Percentiles rank a stretch among this genome's conserved stretches.
phyloP scores from a whole-genome alignment of 2,888 invertebrate species.

The Patella pellucida region DNA sequence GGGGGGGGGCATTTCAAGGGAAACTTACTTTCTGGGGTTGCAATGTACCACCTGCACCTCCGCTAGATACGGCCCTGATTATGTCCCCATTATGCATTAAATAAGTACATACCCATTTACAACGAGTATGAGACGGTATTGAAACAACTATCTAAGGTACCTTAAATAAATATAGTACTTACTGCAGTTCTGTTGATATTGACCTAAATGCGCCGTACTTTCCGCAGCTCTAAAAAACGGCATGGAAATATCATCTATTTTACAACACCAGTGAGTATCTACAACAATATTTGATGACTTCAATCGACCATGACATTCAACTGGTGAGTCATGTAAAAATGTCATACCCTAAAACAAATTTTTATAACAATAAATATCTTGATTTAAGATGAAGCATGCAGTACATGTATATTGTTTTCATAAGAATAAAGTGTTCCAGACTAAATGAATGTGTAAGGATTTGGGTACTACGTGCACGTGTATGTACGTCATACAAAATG shows the following conservation, averaged over 20 bases:
- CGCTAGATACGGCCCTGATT: no score
- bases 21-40: no score
- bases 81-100: no score
- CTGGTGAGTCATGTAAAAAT: slow-evolving; percentile 47
- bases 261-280: slow-evolving; percentile 86
- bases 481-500: no score
- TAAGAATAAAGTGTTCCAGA: no score
- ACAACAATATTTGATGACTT: slow-evolving; percentile 84
- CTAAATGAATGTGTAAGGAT: no score
- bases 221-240: slow-evolving; percentile 57
- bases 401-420: no score
- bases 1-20: no score
- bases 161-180: slow-evolving; percentile 13
- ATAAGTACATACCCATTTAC: not conserved
- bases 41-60: no score
- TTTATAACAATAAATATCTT: not conserved
- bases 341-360: slow-evolving; percentile 48
- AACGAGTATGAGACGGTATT: not conserved
- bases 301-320: slow-evolving; percentile 81
- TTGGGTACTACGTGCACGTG: no score
- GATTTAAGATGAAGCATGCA: no score
- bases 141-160: no score
- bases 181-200: slow-evolving; percentile 37
- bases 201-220: slow-evolving; percentile 27
- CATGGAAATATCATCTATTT: slow-evolving; percentile 57